Evolutionary conservation across 1,140 invertebrate species (phyloP).

Genomic region (Rhizoglyphus robini): DNA sequence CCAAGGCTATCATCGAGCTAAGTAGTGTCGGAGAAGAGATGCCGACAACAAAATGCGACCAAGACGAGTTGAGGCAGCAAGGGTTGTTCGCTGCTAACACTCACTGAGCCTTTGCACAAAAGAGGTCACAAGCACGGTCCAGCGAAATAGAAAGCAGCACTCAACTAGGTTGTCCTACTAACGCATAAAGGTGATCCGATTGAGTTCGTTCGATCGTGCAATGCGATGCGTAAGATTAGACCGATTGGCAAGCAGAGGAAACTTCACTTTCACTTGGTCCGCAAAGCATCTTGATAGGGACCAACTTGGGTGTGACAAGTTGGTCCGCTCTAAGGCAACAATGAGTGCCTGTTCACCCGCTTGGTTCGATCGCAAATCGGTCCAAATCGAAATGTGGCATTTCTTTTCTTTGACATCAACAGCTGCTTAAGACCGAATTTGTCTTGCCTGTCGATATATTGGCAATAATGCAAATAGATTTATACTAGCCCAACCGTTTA

Average conservation of each 20-base stretch:
- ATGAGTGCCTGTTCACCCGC: no score
- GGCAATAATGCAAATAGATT: background rate
- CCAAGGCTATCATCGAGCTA: background rate
- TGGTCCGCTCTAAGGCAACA: no score
- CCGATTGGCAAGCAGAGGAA: no score
- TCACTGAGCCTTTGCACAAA: background rate
- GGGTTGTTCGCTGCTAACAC: background rate
- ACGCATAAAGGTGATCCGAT: no score
- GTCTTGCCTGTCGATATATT: background rate
- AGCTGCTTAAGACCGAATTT: no score
- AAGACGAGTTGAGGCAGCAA: background rate
- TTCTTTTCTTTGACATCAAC: no score
- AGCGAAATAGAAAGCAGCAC: no score
- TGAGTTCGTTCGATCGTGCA: no score
- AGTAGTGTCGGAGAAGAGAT: background rate
- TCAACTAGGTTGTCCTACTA: no score
- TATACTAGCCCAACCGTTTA: background rate
- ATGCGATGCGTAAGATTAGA: no score
- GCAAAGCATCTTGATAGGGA: background rate
- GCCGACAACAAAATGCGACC: background rate
- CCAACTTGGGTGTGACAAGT: background rate
- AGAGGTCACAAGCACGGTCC: background rate
- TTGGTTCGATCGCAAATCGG: background rate
- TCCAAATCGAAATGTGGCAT: background rate
- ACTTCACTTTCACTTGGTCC: no score